Base-by-base conservation (phyloP, 2,888 invertebrate species). In the Melanchra persicariae region DNA sequence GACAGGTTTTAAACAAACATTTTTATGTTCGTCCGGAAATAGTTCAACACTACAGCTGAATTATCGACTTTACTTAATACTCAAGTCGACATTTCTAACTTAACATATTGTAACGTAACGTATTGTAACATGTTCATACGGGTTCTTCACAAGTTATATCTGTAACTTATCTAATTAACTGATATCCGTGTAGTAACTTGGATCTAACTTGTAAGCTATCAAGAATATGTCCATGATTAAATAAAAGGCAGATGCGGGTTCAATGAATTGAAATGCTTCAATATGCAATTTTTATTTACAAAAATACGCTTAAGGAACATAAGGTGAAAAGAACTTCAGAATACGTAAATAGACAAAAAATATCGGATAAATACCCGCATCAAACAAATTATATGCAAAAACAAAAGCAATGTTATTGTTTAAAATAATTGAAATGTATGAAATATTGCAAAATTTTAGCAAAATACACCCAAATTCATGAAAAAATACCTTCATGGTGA, bases 51-150 rank as follows among this genome's bases (percentile, higher is more conserved):
- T 78, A 63, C 66, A 24, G 15, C 66, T 74, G 65, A 82, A 68
- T 73, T 82, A 82, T 66, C 65, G 68, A 66, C 66, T 82, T 67
- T 58, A 63, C 78, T 79, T 64, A 58, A 81, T 81, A 68, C 61
- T 68, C 15, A 71, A 24, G 55, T 73, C 45, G 30, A 77, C 54
- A 64, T 64, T 47, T 77, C 65, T 77, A 61, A 70, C 64, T 64
- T 52, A 57, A 76, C 8, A 40, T 8, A 40, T 3, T 40, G 8
- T 1, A n/a, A n/a, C n/a, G n/a, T n/a, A n/a, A n/a, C n/a, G 51
- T 77, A 70, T 75, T 65, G 60, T 60, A 52, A 52, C 57, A 61
- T 74, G n/a, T 45, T 40, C 45, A 19, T 63, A 61, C 60, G 24
- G 47, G 70, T 62, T 81, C 40, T 64, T 76, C 37, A 52, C 45